Percentiles rank a stretch among this genome's conserved stretches.
phyloP scores from a whole-genome alignment of 2,113 vertebrate genomes.

The Mystacornis crossleyi region DNA sequence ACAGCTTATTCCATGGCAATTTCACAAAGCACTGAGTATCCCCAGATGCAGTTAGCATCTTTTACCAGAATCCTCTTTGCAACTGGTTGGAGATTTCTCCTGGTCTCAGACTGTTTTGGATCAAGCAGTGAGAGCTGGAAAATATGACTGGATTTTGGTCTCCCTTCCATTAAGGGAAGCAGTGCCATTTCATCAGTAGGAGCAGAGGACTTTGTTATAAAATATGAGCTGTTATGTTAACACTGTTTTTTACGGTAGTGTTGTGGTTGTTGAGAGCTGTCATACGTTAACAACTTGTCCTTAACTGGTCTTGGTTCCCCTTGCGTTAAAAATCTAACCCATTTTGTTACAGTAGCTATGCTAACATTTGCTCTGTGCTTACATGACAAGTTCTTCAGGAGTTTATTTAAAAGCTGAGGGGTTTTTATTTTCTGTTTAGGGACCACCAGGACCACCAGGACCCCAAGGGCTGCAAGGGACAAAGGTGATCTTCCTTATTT shows the following conservation, averaged over 20 bases:
- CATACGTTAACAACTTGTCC: neutral
- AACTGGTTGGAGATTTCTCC: neutral
- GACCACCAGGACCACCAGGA: conserved; percentile 88
- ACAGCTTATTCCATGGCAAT: neutral
- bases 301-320: neutral
- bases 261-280: neutral
- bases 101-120: neutral
- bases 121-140: neutral
- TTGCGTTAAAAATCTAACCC: neutral
- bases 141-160: neutral
- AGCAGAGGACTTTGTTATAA: neutral
- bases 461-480: conserved; percentile 85
- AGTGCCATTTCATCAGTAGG: neutral
- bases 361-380: neutral
- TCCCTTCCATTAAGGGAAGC: neutral
- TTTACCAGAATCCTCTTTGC: neutral
- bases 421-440: conserved; percentile 76
- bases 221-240: neutral
- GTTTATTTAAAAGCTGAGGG: neutral
- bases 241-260: neutral
- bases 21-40: neutral
- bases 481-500: conserved; percentile 82
- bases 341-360: neutral
- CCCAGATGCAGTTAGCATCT: neutral
- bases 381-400: neutral